A percentile compares a stretch with the other conserved stretches of the same genome.
Evolutionary conservation across 1,140 invertebrate species (phyloP).

Genomic region (Lepidurus packardi): DNA sequence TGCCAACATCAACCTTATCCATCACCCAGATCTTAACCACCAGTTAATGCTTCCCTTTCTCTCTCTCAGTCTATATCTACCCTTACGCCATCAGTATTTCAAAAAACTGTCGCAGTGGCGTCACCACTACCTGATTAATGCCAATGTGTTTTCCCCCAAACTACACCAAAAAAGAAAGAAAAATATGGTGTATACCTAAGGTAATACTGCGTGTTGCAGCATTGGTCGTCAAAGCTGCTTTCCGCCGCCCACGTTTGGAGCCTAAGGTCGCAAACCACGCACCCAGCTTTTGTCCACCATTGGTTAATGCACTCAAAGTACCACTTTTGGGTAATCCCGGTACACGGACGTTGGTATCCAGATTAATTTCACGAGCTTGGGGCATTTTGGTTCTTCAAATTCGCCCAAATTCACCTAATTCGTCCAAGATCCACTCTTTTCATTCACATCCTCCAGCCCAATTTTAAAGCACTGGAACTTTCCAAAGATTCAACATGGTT

Average conservation of each 20-base stretch:
- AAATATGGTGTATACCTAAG: conserved; percentile 27
- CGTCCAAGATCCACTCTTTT: not conserved
- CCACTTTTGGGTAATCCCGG: conserved; percentile 47
- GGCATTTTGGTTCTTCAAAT: not conserved
- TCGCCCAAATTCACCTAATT: conserved; percentile 2
- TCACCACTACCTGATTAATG: too few species aligned
- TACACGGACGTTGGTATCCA: conserved; percentile 12
- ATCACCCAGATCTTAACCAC: too few species aligned
- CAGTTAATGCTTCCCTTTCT: too few species aligned
- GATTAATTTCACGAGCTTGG: conserved; percentile 10
- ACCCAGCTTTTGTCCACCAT: conserved; percentile 46
- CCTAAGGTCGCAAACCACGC: conserved; percentile 49
- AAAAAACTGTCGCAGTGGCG: too few species aligned
- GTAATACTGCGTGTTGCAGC: conserved; percentile 34
- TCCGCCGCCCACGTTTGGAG: conserved; percentile 39
- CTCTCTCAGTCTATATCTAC: too few species aligned
- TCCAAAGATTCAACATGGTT: too few species aligned
- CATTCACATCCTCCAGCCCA: not conserved
- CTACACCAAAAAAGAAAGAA: conserved; percentile 20
- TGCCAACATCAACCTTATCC: not conserved
- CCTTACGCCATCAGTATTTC: too few species aligned
- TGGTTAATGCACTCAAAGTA: conserved; percentile 49
- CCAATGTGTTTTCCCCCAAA: not conserved
- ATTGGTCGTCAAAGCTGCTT: conserved; percentile 31
- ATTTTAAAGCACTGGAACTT: too few species aligned